Base-by-base conservation (phyloP, 2,888 invertebrate species). In the Acanthococcus lagerstroemiae region DNA sequence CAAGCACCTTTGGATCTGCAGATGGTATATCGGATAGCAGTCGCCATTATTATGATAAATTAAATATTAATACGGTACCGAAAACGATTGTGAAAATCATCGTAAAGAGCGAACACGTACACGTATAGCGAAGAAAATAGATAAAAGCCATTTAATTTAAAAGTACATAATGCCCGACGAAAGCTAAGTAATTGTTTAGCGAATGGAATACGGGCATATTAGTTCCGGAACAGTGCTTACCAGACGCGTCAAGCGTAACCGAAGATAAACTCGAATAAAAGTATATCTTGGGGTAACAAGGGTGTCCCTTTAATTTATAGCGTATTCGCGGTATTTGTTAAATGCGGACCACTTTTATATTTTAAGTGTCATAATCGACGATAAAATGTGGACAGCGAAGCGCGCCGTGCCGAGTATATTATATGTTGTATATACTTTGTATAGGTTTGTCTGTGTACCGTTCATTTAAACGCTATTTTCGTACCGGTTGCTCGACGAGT, bases 71-170 rank as follows among this genome's bases (percentile, higher is more conserved):
- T 63, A 63, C 63, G 54, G 46, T 44, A 52, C 63, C 63, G 63
- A 63, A 52, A 63, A 52, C 52, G 52, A 63, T 52, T 50, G 55
- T 27, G 30, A 55, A 55, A 30, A 55, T 27, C n/a, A 55, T n/a
- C 52, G 22, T 22, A 15, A 63, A 52, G 37, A 63, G 50, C 63
- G 21, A 52, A 44, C 60, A 46, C 52, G 52, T 52, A 52, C 52
- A 21, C 44, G 30, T 22, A 25, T 54, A 30, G 44, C 30, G 52
- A 63, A 63, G 63, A 63, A 63, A 63, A 63, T 63, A 63, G 63
- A 63, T 63, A 63, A 63, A 63, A 63, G 63, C 63, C 63, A 63
- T 63, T 63, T 63, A 63, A 63, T 63, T 63, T 63, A 63, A 63
- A 63, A 63, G 63, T 63, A 63, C 52, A 54, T 63, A 63, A 63